Evolutionary conservation across 1,140 invertebrate species (phyloP).

Genomic region (Listronotus oregonensis): DNA sequence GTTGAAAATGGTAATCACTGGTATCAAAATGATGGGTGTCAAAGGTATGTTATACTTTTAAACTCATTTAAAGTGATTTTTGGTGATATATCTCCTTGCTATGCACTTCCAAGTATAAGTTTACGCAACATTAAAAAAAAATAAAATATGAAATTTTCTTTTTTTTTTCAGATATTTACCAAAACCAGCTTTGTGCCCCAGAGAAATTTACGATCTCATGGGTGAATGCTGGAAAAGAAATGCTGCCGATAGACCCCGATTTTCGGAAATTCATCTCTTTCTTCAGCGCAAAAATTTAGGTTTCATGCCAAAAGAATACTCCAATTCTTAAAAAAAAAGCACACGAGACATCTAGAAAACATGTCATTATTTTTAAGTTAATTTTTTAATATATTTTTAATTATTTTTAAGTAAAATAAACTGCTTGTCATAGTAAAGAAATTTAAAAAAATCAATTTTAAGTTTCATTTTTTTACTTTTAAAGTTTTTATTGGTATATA

Average conservation of each 20-base stretch:
- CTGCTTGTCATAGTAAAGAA: neutral
- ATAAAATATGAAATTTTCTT: no score
- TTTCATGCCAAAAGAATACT: constrained; percentile 64
- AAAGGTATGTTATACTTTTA: constrained; percentile 55
- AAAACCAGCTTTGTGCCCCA: constrained; percentile 81
- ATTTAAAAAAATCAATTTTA: no score
- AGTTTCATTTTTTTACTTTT: no score
- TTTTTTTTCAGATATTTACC: constrained; percentile 61
- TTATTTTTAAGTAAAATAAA: no score
- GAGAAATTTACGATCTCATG: constrained; percentile 93
- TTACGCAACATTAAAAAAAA: no score
- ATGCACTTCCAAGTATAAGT: no score
- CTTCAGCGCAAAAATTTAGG: constrained; percentile 88
- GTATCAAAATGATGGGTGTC: constrained; percentile 60
- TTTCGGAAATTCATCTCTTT: constrained; percentile 89
- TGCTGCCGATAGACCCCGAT: constrained; percentile 82
- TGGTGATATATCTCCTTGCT: no score
- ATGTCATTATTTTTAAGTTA: constrained; percentile 11
- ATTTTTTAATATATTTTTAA: neutral
- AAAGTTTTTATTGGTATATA: no score
- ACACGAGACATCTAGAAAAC: neutral
- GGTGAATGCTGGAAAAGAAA: constrained; percentile 93
- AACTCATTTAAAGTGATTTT: neutral
- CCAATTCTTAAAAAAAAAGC: constrained; percentile 29
- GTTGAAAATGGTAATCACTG: constrained; percentile 75